Evolutionary conservation across 23 tunicate species (phyloP).

Genomic region (Halocynthia aurantium): DNA sequence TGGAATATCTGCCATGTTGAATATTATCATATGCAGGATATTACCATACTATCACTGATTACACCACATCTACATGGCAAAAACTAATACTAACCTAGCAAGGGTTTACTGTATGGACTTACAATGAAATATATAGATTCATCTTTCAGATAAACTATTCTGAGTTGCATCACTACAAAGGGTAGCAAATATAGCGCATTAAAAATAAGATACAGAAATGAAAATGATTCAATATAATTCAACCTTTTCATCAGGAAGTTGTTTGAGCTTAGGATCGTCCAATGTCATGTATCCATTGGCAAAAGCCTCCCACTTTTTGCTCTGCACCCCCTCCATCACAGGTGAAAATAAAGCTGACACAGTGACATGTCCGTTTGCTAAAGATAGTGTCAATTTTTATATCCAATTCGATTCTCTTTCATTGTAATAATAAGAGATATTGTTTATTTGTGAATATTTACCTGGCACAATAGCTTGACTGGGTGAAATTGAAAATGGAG

Average conservation of each 20-base stretch:
- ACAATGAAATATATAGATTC: no score
- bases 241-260: background rate
- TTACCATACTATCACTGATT: no score
- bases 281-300: constrained; percentile 56
- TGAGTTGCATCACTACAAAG: no score
- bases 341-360: constrained; percentile 59
- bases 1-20: no score
- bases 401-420: background rate
- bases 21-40: no score
- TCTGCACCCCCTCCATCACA: background rate
- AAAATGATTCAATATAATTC: no score
- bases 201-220: no score
- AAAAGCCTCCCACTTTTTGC: constrained; percentile 37
- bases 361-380: constrained; percentile 51
- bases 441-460: constrained; percentile 2
- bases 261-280: constrained; percentile 7
- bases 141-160: no score
- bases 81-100: no score
- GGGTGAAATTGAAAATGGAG: constrained; percentile 56
- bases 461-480: constrained; percentile 66
- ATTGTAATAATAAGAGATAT: background rate
- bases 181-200: no score
- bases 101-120: no score
- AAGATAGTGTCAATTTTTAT: background rate
- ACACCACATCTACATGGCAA: no score